A percentile compares a stretch with the other conserved stretches of the same genome.
Conservation (phyloP, 2,113 vertebrate genomes). For the Sminthopsis crassicaudata region DNA sequence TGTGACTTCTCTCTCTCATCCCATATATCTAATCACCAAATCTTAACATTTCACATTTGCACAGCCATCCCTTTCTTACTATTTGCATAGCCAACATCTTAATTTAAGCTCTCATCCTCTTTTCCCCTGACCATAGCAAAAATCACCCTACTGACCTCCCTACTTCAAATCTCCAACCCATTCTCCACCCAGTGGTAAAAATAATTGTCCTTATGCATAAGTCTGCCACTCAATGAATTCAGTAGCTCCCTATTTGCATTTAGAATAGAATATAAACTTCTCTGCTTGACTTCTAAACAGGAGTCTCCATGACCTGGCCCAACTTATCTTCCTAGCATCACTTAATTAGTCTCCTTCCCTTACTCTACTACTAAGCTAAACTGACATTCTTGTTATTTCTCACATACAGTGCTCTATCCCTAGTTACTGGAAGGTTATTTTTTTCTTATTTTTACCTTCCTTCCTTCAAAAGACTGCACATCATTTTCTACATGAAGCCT, state of each 20-base stretch:
- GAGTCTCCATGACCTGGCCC: background rate
- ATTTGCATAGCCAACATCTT: background rate
- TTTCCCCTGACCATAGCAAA: background rate
- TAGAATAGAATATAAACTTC: background rate
- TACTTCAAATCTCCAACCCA: background rate
- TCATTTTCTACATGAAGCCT: background rate
- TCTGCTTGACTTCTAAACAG: background rate
- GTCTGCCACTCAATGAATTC: background rate
- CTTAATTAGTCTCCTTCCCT: background rate
- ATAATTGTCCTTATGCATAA: too few species aligned
- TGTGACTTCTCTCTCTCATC: background rate
- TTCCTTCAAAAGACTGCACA: background rate
- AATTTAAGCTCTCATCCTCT: background rate
- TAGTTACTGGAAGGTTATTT: background rate
- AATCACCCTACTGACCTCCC: too few species aligned
- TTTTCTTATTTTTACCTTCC: background rate
- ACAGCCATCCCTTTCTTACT: too few species aligned
- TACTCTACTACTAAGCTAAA: background rate
- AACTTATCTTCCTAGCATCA: background rate
- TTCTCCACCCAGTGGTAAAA: too few species aligned
- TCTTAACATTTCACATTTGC: too few species aligned
- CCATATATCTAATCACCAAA: background rate
- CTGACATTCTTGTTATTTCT: background rate
- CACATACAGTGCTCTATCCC: too few species aligned
- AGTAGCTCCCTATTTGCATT: background rate